Percentiles rank a stretch among this genome's conserved stretches.
Evolutionary conservation across 2,113 vertebrate species (phyloP).

Genomic region (Gallinago paraguaiae): DNA sequence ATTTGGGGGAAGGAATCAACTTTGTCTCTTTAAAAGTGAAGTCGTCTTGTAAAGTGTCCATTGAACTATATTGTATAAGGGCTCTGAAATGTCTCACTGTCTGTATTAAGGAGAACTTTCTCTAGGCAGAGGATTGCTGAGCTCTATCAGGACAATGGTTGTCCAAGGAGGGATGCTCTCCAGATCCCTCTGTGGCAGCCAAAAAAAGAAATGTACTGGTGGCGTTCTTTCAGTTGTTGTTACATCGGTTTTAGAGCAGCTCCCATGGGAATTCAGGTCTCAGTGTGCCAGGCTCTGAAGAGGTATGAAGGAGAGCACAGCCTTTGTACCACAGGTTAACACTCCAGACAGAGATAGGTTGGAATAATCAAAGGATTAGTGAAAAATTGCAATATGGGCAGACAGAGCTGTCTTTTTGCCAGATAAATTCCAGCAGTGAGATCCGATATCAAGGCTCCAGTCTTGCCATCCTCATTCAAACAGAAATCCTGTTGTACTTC

Average conservation of each 20-base stretch:
- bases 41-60: background rate
- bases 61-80: background rate
- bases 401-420: background rate
- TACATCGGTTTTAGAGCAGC: background rate
- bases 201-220: background rate
- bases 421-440: background rate
- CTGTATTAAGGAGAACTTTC: background rate
- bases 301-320: background rate
- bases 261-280: background rate
- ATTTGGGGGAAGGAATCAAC: constrained; percentile 22
- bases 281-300: background rate
- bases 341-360: background rate
- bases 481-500: background rate
- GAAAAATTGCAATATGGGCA: background rate
- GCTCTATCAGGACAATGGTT: background rate
- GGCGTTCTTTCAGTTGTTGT: background rate
- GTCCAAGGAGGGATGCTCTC: background rate
- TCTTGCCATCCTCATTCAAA: background rate
- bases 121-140: background rate
- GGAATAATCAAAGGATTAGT: background rate
- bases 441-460: background rate
- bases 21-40: constrained; percentile 36
- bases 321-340: background rate
- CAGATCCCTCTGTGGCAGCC: background rate
- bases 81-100: background rate